phyloP scores from a whole-genome alignment of 2,113 vertebrate genomes.

The Leptocoma aspasia region DNA sequence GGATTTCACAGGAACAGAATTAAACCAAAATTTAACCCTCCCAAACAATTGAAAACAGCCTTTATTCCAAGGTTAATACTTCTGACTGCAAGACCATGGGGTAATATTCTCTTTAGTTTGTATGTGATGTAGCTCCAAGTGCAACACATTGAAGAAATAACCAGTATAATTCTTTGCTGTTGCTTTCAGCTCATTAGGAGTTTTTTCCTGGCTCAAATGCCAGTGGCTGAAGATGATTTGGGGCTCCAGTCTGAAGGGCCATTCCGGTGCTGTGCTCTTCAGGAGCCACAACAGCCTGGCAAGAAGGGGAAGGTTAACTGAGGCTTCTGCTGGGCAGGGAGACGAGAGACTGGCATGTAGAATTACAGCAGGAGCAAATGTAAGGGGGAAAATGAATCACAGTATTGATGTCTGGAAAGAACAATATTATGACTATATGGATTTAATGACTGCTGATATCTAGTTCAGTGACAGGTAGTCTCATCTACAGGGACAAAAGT shows the following conservation, averaged over 20 bases:
- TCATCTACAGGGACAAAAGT: conserved; percentile 39
- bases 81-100: neutral
- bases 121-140: neutral
- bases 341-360: neutral
- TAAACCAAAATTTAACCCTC: neutral
- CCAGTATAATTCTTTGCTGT: neutral
- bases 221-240: neutral
- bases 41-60: neutral
- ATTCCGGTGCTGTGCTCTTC: neutral
- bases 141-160: neutral
- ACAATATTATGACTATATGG: conserved; percentile 22
- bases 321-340: neutral
- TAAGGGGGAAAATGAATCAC: neutral
- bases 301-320: neutral
- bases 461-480: conserved; percentile 21
- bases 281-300: neutral
- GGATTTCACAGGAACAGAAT: neutral
- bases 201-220: neutral
- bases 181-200: neutral
- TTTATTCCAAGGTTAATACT: neutral
- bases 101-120: neutral
- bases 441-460: conserved; percentile 27
- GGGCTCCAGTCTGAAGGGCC: neutral
- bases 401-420: conserved; percentile 20
- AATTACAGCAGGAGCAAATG: neutral